These are phyloP conservation scores for Galeruca laticollis DNA, from an alignment of 2,888 invertebrate genomes.

Conservation along the genomic window DNA sequence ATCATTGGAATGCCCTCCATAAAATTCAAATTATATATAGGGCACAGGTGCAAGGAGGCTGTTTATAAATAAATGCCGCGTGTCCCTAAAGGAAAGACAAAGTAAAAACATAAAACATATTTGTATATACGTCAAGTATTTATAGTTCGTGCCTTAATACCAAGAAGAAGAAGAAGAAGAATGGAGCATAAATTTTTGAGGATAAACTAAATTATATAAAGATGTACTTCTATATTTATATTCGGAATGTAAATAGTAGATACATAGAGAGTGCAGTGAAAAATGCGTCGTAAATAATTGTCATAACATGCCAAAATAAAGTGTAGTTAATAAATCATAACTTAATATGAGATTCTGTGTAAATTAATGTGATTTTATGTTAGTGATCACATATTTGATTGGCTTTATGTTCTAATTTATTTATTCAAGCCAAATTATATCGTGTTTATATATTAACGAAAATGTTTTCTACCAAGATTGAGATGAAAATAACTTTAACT, in stretches of 20 bases:
- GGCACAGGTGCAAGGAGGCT: slow-evolving; percentile 14
- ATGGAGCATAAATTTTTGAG: neutral
- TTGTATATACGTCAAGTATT: slow-evolving; percentile 19
- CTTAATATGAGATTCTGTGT: neutral
- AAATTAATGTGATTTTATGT: neutral
- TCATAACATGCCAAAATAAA: neutral
- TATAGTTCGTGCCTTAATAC: neutral
- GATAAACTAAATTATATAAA: slow-evolving; percentile 12
- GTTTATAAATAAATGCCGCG: slow-evolving; percentile 18
- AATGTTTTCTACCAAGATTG: too few relatives aligned
- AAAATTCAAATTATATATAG: slow-evolving; percentile 20
- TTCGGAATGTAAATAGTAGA: slow-evolving; percentile 4
- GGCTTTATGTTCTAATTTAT: too few relatives aligned
- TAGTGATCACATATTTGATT: too few relatives aligned
- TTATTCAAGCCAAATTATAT: too few relatives aligned
- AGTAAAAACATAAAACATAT: slow-evolving; percentile 22
- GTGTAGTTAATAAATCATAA: neutral
- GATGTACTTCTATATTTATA: slow-evolving; percentile 8
- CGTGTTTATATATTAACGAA: too few relatives aligned
- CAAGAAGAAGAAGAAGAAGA: slow-evolving; percentile 5
- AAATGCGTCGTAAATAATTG: neutral
- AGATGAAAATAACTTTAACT: too few relatives aligned
- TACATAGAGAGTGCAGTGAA: neutral
- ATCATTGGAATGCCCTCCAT: slow-evolving; percentile 11
- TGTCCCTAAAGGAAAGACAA: slow-evolving; percentile 18